Base-by-base conservation (phyloP, 1,140 invertebrate genomes). In the Capitella teleta region DNA sequence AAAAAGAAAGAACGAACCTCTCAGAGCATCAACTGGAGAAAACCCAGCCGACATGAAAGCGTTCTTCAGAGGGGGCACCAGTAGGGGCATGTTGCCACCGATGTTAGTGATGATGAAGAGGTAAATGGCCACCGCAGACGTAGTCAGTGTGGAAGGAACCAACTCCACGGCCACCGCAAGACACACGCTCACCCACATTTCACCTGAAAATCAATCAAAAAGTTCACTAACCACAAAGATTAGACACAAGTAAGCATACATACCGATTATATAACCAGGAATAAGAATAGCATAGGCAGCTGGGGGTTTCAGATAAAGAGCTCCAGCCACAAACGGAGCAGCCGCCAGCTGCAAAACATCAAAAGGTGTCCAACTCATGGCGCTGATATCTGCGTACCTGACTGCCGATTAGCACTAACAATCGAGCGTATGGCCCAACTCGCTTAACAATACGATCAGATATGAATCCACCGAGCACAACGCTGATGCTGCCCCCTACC, bases 371-470 rank as follows among this genome's bases (percentile, higher is more conserved):
- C 21, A 3, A 40, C 2, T 6, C 19, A 3, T 12, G 10, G 2
- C 21, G 0, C n/a, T 1, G 14, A 47, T 8, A 47, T 5, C 5
- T 10, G 23, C 42, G 62, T 61, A 79, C 77, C 71, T 79, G 76
- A 61, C 86, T 91, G 2, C 85, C 68, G 2, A 85, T 84, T 25
- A 95, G 73, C 2, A 90, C 82, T 47, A 85, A 78, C 3, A 91
- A 85, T 58, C 90, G 75, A 0, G 87, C 88, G 54, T 82, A 76
- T 5, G 92, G 80, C 26, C 89, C 89, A 77, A 90, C 80, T 65
- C 83, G 85, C 18, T 83, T 84, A 0, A 92, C 88, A 52, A 91
- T 80, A 67, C 86, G 83, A 67, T 95, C 90, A 12, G 87, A 91
- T 0, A 92, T 75, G 32, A 90, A 77, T 8, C 90, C 90, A 1